phyloP scores from a whole-genome alignment of 2,888 invertebrate species.

The Lepas anatifera region DNA sequence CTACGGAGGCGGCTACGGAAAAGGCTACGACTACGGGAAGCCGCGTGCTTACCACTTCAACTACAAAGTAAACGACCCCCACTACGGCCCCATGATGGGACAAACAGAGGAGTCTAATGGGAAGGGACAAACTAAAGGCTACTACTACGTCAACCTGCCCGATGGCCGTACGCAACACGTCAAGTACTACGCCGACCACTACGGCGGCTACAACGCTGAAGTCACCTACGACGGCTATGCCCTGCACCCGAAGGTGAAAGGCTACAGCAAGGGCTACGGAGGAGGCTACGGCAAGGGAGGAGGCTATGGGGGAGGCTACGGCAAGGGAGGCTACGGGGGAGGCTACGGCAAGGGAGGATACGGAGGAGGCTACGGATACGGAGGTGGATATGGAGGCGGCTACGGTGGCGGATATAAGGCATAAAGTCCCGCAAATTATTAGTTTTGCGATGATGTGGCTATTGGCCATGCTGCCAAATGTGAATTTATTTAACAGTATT shows the following conservation, averaged over 20 bases:
- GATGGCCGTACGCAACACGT: constrained; percentile 22
- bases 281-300: too few species aligned
- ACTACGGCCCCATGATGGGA: constrained; percentile 7
- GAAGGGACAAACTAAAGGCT: constrained; percentile 18
- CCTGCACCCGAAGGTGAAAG: background rate
- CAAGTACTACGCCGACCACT: constrained; percentile 4
- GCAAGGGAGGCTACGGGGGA: too few species aligned
- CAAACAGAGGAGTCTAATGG: constrained; percentile 16
- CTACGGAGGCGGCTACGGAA: background rate
- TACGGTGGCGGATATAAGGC: too few species aligned
- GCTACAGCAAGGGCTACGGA: too few species aligned
- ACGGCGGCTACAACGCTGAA: constrained; percentile 8
- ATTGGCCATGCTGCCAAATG: too few species aligned
- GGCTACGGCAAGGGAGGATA: too few species aligned
- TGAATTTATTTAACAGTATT: too few species aligned
- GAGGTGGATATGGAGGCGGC: too few species aligned
- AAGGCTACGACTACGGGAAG: background rate
- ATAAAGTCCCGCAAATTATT: too few species aligned
- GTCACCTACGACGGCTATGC: constrained; percentile 6
- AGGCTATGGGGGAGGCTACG: too few species aligned
- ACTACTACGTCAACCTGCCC: constrained; percentile 22
- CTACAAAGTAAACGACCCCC: background rate
- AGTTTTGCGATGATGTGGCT: too few species aligned
- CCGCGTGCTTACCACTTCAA: background rate
- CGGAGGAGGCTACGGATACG: too few species aligned